Conservation (phyloP, 1,140 invertebrate species). For the Manduca sexta region DNA sequence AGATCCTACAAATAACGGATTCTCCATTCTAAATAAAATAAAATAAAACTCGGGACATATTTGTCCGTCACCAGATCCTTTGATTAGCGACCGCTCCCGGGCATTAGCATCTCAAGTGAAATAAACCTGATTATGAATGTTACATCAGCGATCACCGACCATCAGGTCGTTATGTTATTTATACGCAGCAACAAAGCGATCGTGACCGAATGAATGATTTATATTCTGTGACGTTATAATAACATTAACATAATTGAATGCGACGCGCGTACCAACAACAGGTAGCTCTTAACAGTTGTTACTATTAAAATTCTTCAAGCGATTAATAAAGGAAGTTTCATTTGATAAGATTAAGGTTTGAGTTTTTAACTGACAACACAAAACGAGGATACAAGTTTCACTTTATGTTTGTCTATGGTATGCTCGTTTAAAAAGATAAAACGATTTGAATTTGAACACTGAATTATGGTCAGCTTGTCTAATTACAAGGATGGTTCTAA, state of each 20-base stretch:
- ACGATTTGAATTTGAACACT: too few relatives aligned
- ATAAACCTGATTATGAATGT: conserved; percentile 24
- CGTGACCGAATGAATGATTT: background rate
- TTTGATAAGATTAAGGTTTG: too few relatives aligned
- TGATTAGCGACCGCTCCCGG: conserved; percentile 9
- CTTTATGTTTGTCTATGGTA: too few relatives aligned
- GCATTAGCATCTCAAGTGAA: conserved; percentile 31
- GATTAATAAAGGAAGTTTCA: too few relatives aligned
- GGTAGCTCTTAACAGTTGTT: background rate
- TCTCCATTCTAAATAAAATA: too few relatives aligned
- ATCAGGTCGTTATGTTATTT: conserved; percentile 5
- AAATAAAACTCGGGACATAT: too few relatives aligned
- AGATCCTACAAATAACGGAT: too few relatives aligned
- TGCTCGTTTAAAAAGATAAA: too few relatives aligned
- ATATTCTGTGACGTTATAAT: background rate
- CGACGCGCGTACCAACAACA: conserved; percentile 4
- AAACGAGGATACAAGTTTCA: too few relatives aligned
- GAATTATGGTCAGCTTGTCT: too few relatives aligned
- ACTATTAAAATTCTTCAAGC: background rate
- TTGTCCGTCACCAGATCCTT: background rate
- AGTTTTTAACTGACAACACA: too few relatives aligned
- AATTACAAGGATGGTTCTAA: too few relatives aligned
- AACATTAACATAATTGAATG: conserved; percentile 11
- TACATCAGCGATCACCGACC: conserved; percentile 14
- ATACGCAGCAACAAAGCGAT: background rate